phyloP scores from a whole-genome alignment of 2,888 invertebrate species.

The Synanthedon vespiformis region DNA sequence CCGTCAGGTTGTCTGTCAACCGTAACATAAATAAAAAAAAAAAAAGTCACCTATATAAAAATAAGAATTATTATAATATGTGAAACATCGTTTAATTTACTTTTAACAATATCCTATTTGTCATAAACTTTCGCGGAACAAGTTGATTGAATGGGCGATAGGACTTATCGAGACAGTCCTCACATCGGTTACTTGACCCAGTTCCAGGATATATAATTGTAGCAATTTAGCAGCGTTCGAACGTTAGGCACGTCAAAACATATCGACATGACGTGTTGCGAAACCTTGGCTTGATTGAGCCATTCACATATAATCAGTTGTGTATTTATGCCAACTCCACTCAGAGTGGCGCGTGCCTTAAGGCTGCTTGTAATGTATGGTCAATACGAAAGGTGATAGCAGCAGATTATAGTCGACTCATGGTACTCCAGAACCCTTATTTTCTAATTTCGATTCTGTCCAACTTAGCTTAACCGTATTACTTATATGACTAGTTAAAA shows the following conservation, averaged over 20 bases:
- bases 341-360: constrained; percentile 28
- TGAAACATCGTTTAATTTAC: too few relatives aligned
- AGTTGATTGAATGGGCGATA: background rate
- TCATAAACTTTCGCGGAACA: too few relatives aligned
- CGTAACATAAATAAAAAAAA: too few relatives aligned
- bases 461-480: too few relatives aligned
- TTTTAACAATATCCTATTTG: too few relatives aligned
- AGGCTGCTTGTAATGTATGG: constrained; percentile 16
- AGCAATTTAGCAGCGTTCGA: constrained; percentile 46
- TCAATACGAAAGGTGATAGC: background rate
- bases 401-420: too few relatives aligned
- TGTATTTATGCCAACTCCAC: constrained; percentile 23
- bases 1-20: too few relatives aligned
- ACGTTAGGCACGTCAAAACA: constrained; percentile 52
- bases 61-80: too few relatives aligned
- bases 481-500: too few relatives aligned
- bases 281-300: constrained; percentile 52
- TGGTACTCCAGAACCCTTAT: too few relatives aligned
- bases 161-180: constrained; percentile 22
- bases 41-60: too few relatives aligned
- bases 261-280: constrained; percentile 49
- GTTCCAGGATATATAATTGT: constrained; percentile 57
- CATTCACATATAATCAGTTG: constrained; percentile 48
- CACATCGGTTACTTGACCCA: constrained; percentile 42
- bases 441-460: too few relatives aligned